Percentiles rank a stretch among this genome's conserved stretches.
Evolutionary conservation across 1,140 invertebrate species (phyloP).

Genomic region (Homalodisca vitripennis): DNA sequence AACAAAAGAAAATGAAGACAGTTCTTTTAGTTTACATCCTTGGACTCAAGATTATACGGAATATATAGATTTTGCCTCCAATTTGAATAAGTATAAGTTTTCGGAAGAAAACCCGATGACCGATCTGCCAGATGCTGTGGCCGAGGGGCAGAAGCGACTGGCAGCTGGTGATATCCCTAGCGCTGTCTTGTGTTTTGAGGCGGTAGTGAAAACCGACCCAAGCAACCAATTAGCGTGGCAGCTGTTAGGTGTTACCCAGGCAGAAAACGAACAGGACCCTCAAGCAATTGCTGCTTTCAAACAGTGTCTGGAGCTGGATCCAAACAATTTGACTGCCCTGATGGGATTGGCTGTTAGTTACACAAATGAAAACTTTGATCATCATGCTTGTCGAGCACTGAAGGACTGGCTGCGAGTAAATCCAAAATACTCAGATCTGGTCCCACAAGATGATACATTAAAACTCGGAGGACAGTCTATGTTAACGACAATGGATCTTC

Average conservation of each 20-base stretch:
- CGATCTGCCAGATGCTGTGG: slow-evolving; percentile 77
- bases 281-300: slow-evolving; percentile 86
- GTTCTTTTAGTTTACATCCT: no score
- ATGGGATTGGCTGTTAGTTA: slow-evolving; percentile 92
- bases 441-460: slow-evolving; percentile 50
- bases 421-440: slow-evolving; percentile 77
- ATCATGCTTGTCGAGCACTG: slow-evolving; percentile 68
- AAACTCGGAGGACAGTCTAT: not conserved
- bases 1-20: no score
- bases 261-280: slow-evolving; percentile 90
- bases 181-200: slow-evolving; percentile 96
- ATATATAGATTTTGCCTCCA: not conserved
- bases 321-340: slow-evolving; percentile 77
- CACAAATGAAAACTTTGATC: slow-evolving; percentile 90
- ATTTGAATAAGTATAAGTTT: slow-evolving; percentile 67
- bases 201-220: slow-evolving; percentile 83
- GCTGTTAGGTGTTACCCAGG: slow-evolving; percentile 83
- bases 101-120: slow-evolving; percentile 83
- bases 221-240: slow-evolving; percentile 81
- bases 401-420: slow-evolving; percentile 80
- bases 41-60: not conserved
- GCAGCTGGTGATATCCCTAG: slow-evolving; percentile 88
- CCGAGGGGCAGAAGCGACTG: slow-evolving; percentile 80
- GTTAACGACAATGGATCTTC: slow-evolving; percentile 43
- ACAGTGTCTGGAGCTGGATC: slow-evolving; percentile 79